Evolutionary conservation across 2,797 vertebrate species (phyloP), one percentile per base, ranked within the genome.

Genomic region (Phataginus tetradactyla): DNA sequence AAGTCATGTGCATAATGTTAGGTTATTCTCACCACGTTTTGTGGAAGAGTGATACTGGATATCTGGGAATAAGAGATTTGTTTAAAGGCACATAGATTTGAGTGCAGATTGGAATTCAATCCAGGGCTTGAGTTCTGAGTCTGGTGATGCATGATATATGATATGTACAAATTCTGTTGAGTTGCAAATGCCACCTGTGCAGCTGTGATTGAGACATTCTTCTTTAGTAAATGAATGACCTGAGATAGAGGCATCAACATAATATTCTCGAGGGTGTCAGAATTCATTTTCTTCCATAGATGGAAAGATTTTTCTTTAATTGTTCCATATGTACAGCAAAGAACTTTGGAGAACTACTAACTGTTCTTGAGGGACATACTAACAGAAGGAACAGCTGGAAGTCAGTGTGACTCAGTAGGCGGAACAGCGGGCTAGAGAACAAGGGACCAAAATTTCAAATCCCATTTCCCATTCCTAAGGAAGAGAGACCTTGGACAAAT

Each of bases 361-460:
- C 69, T 94, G 32, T 74, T 96, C 71, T 95, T 80, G 18, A 83
- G 81, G 91, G 83, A 39, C 72, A 90, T 15, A 42, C 72, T 78
- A 95, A 64, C 71, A 59, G 55, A 96, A 57, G 92, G 92, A 96
- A 96, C 95, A 97, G 86, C 91, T 97, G 97, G 96, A 97, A 96
- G 86, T 90, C 75, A 80, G 37, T 87, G 66, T 71, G 89, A 78
- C 29, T 94, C 3, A 0, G 68, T 51, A 86, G 42, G n/a, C 63
- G 57, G 80, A 96, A 84, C 95, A 97, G 92, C 97, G 96, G 97
- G 94, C 75, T 77, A 53, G 97, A 96, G 96, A 93, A 81, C 95
- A 86, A 94, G 94, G 85, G 57, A 81, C 91, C 75, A 87, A 69
- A 80, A 61, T 78, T 92, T 84, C 75, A 92, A 96, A 87, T 94